phyloP scores from a whole-genome alignment of 2,888 invertebrate species.

The Dorcus parallelipipedus region DNA sequence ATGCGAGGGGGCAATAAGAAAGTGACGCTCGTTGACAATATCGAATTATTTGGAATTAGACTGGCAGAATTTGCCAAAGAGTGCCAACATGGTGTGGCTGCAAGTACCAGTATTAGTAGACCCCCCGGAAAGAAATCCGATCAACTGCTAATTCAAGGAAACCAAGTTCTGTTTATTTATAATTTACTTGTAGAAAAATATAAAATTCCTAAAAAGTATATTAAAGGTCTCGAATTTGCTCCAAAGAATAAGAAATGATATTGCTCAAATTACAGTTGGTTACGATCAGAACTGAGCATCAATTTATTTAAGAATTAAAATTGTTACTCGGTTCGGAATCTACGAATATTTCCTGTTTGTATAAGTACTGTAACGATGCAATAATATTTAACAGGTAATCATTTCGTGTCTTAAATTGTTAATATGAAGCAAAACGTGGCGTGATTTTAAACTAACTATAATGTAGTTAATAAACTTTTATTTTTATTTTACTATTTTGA shows the following conservation, averaged over 20 bases:
- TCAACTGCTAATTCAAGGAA: slow-evolving; percentile 86
- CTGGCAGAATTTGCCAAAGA: slow-evolving; percentile 73
- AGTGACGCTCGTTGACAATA: slow-evolving; percentile 86
- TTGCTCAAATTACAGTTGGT: no score
- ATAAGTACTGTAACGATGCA: no score
- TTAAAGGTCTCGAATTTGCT: slow-evolving; percentile 73
- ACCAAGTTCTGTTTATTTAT: slow-evolving; percentile 64
- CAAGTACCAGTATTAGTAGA: slow-evolving; percentile 77
- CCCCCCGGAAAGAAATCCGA: slow-evolving; percentile 68
- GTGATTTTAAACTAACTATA: no score
- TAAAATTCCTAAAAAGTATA: slow-evolving; percentile 70
- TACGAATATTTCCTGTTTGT: no score
- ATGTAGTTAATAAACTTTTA: no score
- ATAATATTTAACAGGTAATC: no score
- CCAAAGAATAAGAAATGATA: slow-evolving; percentile 63
- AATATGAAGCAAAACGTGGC: no score
- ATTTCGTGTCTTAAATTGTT: no score
- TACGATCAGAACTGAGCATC: no score
- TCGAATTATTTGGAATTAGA: slow-evolving; percentile 83
- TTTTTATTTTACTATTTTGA: no score
- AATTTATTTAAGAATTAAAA: no score
- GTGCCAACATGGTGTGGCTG: slow-evolving; percentile 83
- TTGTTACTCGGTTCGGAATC: no score
- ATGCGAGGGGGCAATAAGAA: slow-evolving; percentile 86
- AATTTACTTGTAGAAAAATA: slow-evolving; percentile 61